Conservation (phyloP, 2,888 invertebrate species). For the Euzophera pinguis region DNA sequence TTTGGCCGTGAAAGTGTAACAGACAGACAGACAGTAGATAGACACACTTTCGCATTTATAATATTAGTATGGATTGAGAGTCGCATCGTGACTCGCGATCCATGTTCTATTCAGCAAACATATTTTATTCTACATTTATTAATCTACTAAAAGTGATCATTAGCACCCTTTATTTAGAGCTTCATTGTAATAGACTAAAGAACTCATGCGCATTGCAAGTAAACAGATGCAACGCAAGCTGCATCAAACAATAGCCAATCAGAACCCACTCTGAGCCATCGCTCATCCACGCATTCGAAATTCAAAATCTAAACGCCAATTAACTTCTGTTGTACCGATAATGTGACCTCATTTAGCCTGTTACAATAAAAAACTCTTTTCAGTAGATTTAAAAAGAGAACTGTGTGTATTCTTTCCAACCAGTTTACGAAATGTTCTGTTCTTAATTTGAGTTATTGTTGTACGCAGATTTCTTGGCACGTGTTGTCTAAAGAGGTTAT, state of each 20-base stretch:
- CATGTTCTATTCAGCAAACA: not conserved
- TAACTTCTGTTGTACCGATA: conserved; percentile 19
- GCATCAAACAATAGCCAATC: conserved; percentile 66
- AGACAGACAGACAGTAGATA: too few relatives aligned
- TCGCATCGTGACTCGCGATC: too few relatives aligned
- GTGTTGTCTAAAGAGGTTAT: not conserved
- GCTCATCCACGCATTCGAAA: conserved; percentile 50
- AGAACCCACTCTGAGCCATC: conserved; percentile 45
- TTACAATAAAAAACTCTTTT: not conserved
- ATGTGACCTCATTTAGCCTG: not conserved
- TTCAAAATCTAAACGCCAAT: conserved; percentile 39
- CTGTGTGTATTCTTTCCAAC: conserved; percentile 2
- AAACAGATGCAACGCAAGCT: conserved; percentile 45
- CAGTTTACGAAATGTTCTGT: not conserved
- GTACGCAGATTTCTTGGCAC: not conserved
- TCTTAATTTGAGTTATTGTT: not conserved
- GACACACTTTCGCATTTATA: too few relatives aligned
- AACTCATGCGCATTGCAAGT: not conserved
- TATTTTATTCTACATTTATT: not conserved
- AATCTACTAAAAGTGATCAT: too few relatives aligned
- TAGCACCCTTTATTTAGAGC: too few relatives aligned
- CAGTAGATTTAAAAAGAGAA: not conserved
- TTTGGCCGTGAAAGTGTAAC: too few relatives aligned
- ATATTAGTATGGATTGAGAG: too few relatives aligned
- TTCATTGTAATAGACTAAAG: not conserved